These are phyloP conservation scores for Polydesmus complanatus DNA, from an alignment of 2,888 invertebrate genomes.

Conservation along the genomic window DNA sequence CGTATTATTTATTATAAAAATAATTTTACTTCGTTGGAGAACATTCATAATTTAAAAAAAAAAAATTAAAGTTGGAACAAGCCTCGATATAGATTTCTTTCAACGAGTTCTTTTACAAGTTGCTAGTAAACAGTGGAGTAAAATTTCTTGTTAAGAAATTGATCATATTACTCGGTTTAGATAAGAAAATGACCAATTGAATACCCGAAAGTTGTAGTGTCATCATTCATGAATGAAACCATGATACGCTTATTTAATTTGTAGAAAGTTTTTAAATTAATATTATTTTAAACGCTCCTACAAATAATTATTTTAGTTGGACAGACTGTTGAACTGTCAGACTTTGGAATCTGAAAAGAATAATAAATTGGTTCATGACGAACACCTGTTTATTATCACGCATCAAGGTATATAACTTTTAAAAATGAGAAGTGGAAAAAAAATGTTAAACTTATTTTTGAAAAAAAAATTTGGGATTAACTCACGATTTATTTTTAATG, in stretches of 20 bases:
- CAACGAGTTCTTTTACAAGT: too few relatives aligned
- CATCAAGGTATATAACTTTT: constrained; percentile 68
- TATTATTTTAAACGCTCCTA: not conserved
- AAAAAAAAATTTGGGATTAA: not conserved
- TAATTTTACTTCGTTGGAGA: too few relatives aligned
- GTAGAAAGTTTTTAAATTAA: not conserved
- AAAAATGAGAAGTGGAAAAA: not conserved
- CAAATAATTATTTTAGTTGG: constrained; percentile 42
- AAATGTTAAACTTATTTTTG: not conserved
- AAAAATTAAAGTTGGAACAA: too few relatives aligned
- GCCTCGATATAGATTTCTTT: too few relatives aligned
- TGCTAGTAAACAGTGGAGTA: too few relatives aligned
- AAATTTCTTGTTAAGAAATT: not conserved
- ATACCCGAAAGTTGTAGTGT: too few relatives aligned
- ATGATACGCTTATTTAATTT: not conserved
- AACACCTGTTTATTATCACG: constrained; percentile 91
- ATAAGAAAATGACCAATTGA: too few relatives aligned
- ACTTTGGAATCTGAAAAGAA: constrained; percentile 55
- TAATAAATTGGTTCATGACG: constrained; percentile 75
- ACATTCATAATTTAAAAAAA: too few relatives aligned
- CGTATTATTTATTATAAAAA: too few relatives aligned
- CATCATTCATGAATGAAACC: not conserved
- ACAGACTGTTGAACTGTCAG: constrained; percentile 69
- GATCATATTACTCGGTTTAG: too few relatives aligned
- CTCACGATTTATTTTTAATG: constrained; percentile 23